phyloP scores from a whole-genome alignment of 2,888 invertebrate species.

The Scaptomyza caliginosa region DNA sequence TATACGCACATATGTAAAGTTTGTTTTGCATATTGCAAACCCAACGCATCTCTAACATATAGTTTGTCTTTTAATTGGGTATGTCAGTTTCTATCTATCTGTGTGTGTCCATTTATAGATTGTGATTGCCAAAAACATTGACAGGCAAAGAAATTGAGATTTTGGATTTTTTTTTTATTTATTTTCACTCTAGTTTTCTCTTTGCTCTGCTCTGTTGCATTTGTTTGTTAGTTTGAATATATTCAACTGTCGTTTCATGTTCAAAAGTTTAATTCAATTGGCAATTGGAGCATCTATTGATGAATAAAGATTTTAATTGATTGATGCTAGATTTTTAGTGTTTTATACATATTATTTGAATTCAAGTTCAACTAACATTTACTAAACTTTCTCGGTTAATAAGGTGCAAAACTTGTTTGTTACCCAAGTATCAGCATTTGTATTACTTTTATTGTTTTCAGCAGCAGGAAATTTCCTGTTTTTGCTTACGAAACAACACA shows the following conservation, averaged over 20 bases:
- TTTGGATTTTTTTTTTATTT: too few species aligned
- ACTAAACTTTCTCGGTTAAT: not conserved
- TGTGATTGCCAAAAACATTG: constrained; percentile 39
- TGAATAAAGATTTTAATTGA: constrained; percentile 3
- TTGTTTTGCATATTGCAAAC: not conserved
- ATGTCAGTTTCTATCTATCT: too few species aligned
- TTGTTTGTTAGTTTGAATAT: not conserved
- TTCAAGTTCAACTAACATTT: not conserved
- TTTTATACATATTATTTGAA: too few species aligned
- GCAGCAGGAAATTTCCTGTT: too few species aligned
- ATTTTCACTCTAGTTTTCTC: too few species aligned
- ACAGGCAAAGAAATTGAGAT: constrained; percentile 19
- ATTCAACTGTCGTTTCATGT: not conserved
- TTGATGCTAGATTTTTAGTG: too few species aligned
- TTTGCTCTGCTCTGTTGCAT: constrained; percentile 9
- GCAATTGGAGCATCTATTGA: constrained; percentile 4
- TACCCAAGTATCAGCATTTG: not conserved
- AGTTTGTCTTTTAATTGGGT: too few species aligned
- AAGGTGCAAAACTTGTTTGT: not conserved
- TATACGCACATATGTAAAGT: not conserved
- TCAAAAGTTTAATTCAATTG: not conserved
- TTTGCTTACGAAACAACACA: too few species aligned
- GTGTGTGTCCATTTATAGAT: constrained; percentile 3
- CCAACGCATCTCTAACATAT: too few species aligned
- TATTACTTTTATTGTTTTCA: not conserved